Base-by-base conservation (phyloP, 2,113 vertebrate genomes). In the Stictonetta naevosa region DNA sequence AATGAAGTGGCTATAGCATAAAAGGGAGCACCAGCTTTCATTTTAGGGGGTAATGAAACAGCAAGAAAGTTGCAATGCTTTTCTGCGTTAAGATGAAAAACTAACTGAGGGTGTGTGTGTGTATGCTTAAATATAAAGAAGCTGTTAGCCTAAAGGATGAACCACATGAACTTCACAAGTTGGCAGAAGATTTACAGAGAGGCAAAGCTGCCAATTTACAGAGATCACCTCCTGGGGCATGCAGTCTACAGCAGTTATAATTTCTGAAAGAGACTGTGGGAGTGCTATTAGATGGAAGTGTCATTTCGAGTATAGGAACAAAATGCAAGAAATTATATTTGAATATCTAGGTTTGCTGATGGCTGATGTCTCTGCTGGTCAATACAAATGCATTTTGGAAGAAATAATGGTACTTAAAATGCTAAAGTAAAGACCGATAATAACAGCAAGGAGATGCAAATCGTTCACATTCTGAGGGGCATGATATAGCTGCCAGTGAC, bases 121-220 rank as follows among this genome's bases (percentile, higher is more conserved):
- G 38, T 20, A 15, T 64, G 56, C 69, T 88, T 53, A 86, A 89
- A 67, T 46, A 46, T 55, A 60, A 83, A 66, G 62, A 55, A 42
- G 48, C 29, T 71, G 23, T n/a, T 75, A 58, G 42, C 52, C 58
- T 73, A 18, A 53, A 76, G 63, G 91, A 79, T 23, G 33, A 93
- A 72, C 48, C 38, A 34, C 48, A 36, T 14, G 44, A 71, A 72
- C 55, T 77, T 76, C 55, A 53, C 25, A 40, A 58, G 85, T 31
- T 85, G 86, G 78, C 87, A 90, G 62, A 90, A 92, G 83, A 86
- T 83, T 90, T 92, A 91, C 56, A 74, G 75, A 93, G 75, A 74
- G 67, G 86, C 66, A 79, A 87, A 89, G 34, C 62, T 91, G 67
- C 80, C 76, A 92, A 31, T 80, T 82, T 69, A n/a, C 53, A 88